Conservation (phyloP, 2,113 vertebrate genomes). For the Zootoca vivipara region DNA sequence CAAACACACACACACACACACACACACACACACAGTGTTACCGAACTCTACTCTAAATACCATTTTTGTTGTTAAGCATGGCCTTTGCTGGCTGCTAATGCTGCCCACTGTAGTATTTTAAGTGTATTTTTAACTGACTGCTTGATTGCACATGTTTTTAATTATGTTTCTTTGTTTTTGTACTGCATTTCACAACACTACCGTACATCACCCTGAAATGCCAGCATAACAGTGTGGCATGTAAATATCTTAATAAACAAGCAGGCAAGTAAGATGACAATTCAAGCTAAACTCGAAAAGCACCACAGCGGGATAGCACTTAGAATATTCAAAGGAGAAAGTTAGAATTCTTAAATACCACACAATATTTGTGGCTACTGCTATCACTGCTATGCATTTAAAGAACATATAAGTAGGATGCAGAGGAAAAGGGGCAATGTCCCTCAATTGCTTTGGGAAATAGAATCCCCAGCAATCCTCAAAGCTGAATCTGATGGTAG, state of each 20-base stretch:
- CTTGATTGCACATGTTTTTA: too few relatives aligned
- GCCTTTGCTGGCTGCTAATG: too few relatives aligned
- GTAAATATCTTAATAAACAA: background rate
- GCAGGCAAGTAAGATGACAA: slow-evolving; percentile 29
- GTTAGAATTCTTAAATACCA: slow-evolving; percentile 56
- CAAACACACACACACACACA: background rate
- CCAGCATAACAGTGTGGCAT: too few relatives aligned
- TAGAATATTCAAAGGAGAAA: slow-evolving; percentile 60
- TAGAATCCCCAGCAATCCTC: background rate
- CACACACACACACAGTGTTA: slow-evolving; percentile 40
- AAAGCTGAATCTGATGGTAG: background rate
- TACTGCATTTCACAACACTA: too few relatives aligned
- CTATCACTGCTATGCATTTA: background rate
- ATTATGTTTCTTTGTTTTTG: too few relatives aligned
- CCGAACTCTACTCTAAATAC: slow-evolving; percentile 51
- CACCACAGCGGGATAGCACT: slow-evolving; percentile 19
- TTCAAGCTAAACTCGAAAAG: slow-evolving; percentile 53
- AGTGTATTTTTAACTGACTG: too few relatives aligned
- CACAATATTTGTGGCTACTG: slow-evolving; percentile 22
- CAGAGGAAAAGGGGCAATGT: background rate
- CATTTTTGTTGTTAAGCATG: too few relatives aligned
- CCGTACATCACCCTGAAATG: too few relatives aligned
- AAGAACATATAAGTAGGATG: background rate
- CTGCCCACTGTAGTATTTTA: too few relatives aligned
- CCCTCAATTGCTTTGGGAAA: background rate